A percentile compares a stretch with the other conserved stretches of the same genome.
Evolutionary conservation across 2,797 vertebrate species (phyloP).

Genomic region (Acestrorhynchus altus): DNA sequence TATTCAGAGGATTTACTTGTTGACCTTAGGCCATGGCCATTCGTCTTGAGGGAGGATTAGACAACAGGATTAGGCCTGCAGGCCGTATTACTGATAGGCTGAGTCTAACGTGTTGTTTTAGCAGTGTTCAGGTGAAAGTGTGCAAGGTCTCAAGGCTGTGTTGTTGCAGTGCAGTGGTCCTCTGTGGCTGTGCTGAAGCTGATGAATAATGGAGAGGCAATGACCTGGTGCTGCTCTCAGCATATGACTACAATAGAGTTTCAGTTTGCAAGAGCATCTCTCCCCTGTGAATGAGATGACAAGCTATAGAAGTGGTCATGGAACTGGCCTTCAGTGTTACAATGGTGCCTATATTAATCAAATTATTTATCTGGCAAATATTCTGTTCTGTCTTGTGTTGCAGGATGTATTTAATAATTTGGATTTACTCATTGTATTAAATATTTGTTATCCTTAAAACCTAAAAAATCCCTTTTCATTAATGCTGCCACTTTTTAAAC

Average conservation of each 20-base stretch:
- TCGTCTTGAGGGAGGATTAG: background rate
- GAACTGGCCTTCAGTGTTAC: background rate
- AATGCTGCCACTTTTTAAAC: no score
- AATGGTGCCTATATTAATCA: background rate
- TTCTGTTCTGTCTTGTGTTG: background rate
- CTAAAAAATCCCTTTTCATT: no score
- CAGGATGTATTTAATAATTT: background rate
- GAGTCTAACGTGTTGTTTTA: background rate
- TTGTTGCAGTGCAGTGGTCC: background rate
- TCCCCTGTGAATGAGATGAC: no score
- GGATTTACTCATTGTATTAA: no score
- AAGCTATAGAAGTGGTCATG: background rate
- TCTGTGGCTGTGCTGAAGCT: constrained; percentile 63
- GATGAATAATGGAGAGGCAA: background rate
- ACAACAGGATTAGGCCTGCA: background rate
- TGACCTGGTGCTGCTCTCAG: background rate
- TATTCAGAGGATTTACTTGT: constrained; percentile 1
- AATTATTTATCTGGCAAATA: background rate
- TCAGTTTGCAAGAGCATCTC: background rate
- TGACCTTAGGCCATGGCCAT: background rate
- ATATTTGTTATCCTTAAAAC: no score
- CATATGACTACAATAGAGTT: constrained; percentile 1
- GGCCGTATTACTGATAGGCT: background rate
- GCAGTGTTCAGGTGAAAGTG: background rate
- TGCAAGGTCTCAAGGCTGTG: background rate